These are phyloP conservation scores for Spicauda simplicius DNA, from an alignment of 2,888 invertebrate species.

Conservation along the genomic window DNA sequence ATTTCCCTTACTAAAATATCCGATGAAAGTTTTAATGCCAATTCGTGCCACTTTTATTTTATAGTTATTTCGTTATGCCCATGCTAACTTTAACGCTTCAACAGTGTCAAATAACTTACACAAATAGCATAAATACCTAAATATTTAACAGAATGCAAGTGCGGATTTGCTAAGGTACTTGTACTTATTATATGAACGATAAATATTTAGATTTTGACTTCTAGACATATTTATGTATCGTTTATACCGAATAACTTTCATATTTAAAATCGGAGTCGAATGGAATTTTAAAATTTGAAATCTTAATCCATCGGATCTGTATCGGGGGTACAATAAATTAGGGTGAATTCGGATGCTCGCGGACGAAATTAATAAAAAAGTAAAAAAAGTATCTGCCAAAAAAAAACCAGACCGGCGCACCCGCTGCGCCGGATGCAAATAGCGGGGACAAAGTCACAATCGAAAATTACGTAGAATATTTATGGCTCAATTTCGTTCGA, in stretches of 20 bases:
- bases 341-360: neutral
- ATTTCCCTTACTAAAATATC: neutral
- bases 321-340: conserved; percentile 30
- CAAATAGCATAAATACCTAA: too few relatives aligned
- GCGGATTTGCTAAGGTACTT: too few relatives aligned
- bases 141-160: too few relatives aligned
- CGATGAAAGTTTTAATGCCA: too few relatives aligned
- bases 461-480: conserved; percentile 76
- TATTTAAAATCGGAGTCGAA: conserved; percentile 15
- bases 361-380: conserved; percentile 19
- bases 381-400: neutral
- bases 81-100: too few relatives aligned
- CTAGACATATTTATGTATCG: too few relatives aligned
- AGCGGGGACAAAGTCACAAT: conserved; percentile 38
- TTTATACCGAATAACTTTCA: neutral
- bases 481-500: conserved; percentile 75
- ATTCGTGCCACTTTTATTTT: too few relatives aligned
- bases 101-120: too few relatives aligned
- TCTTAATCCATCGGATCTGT: conserved; percentile 32
- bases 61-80: too few relatives aligned
- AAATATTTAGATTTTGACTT: too few relatives aligned
- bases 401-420: conserved; percentile 18
- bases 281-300: conserved; percentile 34
- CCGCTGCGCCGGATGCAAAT: conserved; percentile 37
- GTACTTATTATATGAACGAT: too few relatives aligned